These are phyloP conservation scores for Tringa solitaria DNA, from an alignment of 2,113 vertebrate species.

Conservation along the genomic window DNA sequence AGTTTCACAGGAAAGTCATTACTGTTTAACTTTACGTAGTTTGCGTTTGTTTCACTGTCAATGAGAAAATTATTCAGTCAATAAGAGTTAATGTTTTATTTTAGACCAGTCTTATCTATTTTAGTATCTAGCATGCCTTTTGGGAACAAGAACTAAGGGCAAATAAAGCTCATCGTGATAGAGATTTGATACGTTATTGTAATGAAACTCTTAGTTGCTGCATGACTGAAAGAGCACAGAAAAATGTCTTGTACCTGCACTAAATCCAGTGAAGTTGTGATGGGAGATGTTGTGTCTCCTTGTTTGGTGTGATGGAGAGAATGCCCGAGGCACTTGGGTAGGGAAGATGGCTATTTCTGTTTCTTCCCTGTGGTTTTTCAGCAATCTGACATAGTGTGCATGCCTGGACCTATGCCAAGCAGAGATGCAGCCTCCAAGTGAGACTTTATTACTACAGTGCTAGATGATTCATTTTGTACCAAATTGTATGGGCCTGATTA, in stretches of 20 bases:
- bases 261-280: not conserved
- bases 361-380: not conserved
- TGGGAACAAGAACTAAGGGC: slow-evolving; percentile 11
- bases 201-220: slow-evolving; percentile 18
- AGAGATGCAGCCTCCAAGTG: slow-evolving; percentile 18
- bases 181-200: not conserved
- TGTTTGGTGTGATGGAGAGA: slow-evolving; percentile 41
- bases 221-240: not conserved
- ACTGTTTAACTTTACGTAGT: not conserved
- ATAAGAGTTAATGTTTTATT: slow-evolving; percentile 22
- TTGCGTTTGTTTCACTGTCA: slow-evolving; percentile 26
- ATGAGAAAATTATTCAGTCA: slow-evolving; percentile 15
- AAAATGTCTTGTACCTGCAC: slow-evolving; percentile 9
- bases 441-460: slow-evolving; percentile 22
- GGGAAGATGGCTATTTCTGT: slow-evolving; percentile 42
- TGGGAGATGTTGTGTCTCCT: not conserved
- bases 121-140: slow-evolving; percentile 5
- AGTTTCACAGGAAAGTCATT: slow-evolving; percentile 1
- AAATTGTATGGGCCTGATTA: slow-evolving; percentile 27
- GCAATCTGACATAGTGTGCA: slow-evolving; percentile 13
- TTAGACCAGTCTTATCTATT: slow-evolving; percentile 24
- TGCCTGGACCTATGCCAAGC: slow-evolving; percentile 37
- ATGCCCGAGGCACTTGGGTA: not conserved
- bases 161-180: slow-evolving; percentile 39
- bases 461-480: slow-evolving; percentile 56